A percentile compares a stretch with the other conserved stretches of the same genome.
Evolutionary conservation across 2,113 vertebrate species (phyloP).

Genomic region (Alaudala cheleensis): DNA sequence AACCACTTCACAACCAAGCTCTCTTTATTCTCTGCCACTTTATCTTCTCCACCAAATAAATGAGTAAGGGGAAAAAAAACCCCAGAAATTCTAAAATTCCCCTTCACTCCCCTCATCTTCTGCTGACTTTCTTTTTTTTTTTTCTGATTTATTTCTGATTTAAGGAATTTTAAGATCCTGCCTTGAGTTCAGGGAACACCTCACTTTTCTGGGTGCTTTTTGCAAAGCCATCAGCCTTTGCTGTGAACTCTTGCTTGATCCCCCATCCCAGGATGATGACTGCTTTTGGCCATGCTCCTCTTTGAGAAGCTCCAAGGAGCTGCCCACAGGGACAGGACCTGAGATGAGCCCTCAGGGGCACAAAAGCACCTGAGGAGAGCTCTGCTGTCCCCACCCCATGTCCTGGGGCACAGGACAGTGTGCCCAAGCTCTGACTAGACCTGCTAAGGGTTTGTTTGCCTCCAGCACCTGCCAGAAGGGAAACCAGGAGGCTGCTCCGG

Average conservation of each 20-base stretch:
- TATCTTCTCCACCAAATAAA: not conserved
- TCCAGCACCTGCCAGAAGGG: not conserved
- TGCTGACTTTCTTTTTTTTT: not conserved
- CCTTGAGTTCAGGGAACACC: not conserved
- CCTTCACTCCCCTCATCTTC: not conserved
- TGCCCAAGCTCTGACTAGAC: not conserved
- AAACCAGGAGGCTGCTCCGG: not conserved
- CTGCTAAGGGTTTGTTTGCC: rapidly evolving
- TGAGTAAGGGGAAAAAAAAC: not conserved
- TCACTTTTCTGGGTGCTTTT: not conserved
- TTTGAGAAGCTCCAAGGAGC: not conserved
- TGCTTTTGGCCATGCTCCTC: not conserved
- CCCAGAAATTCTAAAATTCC: not conserved
- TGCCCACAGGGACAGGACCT: not conserved
- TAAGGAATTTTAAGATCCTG: not conserved
- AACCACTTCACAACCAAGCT: not conserved
- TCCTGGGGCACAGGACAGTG: not conserved
- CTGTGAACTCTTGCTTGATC: not conserved
- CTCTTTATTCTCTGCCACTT: not conserved
- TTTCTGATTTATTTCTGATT: not conserved
- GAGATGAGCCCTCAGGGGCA: not conserved
- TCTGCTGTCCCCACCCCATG: not conserved
- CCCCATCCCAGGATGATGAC: not conserved
- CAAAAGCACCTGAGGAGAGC: not conserved
- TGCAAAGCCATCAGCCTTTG: not conserved